A percentile compares a stretch with the other conserved stretches of the same genome.
phyloP scores from a whole-genome alignment of 2,113 vertebrate genomes.

The Globicephala melas region DNA sequence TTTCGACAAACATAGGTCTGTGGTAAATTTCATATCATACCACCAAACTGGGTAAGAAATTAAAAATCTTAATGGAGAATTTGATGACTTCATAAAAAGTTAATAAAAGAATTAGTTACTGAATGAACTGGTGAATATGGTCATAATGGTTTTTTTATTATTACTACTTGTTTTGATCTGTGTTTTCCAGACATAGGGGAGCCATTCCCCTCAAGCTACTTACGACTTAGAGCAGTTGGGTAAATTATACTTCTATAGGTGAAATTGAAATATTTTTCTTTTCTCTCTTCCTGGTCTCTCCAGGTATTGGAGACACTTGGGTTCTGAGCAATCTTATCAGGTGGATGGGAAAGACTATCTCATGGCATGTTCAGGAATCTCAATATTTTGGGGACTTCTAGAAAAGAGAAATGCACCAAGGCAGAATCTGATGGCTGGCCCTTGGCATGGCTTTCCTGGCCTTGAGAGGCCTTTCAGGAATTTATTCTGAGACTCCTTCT shows the following conservation, averaged over 20 bases:
- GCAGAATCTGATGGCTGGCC: no score
- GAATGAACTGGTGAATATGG: neutral
- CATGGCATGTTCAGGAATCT: no score
- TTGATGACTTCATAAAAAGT: neutral
- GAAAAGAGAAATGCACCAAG: no score
- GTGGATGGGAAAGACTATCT: no score
- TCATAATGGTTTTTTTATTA: neutral
- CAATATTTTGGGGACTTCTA: no score
- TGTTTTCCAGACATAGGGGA: neutral
- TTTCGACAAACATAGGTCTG: neutral
- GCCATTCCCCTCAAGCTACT: neutral
- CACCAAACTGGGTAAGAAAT: neutral
- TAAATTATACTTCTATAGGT: neutral
- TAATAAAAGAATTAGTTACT: neutral
- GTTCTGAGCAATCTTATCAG: no score
- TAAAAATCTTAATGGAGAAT: neutral
- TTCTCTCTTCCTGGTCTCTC: no score
- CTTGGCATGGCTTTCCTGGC: no score
- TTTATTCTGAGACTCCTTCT: no score
- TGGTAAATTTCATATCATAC: neutral
- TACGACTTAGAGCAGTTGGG: neutral
- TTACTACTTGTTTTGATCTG: neutral
- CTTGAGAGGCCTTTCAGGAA: no score
- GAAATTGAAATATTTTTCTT: no score
- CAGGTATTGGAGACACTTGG: no score